phyloP scores from a whole-genome alignment of 2,888 invertebrate species.

The Drosophila siamana region DNA sequence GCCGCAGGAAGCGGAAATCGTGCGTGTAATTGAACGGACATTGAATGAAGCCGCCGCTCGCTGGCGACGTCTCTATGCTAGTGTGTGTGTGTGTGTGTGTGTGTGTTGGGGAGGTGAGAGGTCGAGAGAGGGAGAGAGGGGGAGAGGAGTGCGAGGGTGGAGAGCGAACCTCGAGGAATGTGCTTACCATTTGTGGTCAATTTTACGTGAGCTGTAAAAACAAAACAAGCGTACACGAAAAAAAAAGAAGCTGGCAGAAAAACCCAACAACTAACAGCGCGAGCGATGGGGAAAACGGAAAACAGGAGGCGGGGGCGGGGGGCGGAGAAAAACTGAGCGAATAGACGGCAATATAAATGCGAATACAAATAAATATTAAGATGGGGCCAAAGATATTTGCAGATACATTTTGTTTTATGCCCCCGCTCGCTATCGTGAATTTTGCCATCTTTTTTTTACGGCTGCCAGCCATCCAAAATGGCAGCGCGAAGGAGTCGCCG shows the following conservation, averaged over 20 bases:
- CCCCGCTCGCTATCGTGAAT: slow-evolving; percentile 33
- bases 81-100: not conserved
- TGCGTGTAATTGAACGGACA: slow-evolving; percentile 80
- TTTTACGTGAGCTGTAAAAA: slow-evolving; percentile 77
- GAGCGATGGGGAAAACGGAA: no score
- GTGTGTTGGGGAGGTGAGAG: not conserved
- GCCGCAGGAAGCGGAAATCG: slow-evolving; percentile 80
- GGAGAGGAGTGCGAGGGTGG: no score
- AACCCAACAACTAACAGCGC: no score
- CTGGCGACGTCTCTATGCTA: slow-evolving; percentile 43
- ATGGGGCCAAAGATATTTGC: slow-evolving; percentile 63
- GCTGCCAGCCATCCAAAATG: slow-evolving; percentile 11
- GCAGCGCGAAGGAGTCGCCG: not conserved
- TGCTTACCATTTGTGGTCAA: slow-evolving; percentile 70
- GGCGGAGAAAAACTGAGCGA: slow-evolving; percentile 10
- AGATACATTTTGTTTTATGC: slow-evolving; percentile 78
- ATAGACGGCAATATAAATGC: slow-evolving; percentile 59
- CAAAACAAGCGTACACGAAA: slow-evolving; percentile 51
- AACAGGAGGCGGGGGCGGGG: not conserved
- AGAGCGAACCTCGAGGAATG: slow-evolving; percentile 14
- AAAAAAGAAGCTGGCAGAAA: not conserved
- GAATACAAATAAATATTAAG: slow-evolving; percentile 75
- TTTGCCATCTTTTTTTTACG: slow-evolving; percentile 50
- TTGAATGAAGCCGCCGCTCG: slow-evolving; percentile 70
- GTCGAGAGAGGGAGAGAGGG: not conserved